Evolutionary conservation across 2,888 invertebrate genomes (phyloP), one percentile per base, ranked within the genome.

Genomic region (Pilophorus perplexus): DNA sequence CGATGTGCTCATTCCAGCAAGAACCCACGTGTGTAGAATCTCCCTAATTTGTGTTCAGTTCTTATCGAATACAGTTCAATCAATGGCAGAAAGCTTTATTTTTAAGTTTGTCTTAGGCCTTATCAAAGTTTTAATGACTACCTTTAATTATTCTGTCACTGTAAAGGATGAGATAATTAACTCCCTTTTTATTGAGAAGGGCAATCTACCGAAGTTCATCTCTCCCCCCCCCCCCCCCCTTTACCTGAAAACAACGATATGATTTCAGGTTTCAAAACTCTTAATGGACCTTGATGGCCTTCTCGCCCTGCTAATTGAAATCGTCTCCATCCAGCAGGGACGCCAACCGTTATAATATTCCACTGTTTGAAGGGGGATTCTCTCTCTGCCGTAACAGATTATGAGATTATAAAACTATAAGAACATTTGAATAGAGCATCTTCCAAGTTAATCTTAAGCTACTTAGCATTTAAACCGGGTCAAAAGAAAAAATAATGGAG

Each of bases 371-470:
- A n/a, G 12, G 25, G 46, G 23, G 23, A 46, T 12, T 22, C 46
- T 20, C 23, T 38, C n/a, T n/a, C n/a, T n/a, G n/a, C n/a, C n/a
- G n/a, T n/a, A 46, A 23, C 22, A 46, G 46, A 46, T 46, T 22
- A 46, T 23, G 46, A 46, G 46, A 22, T 46, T 46, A 46, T 46
- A 46, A 46, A 46, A 46, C 46, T 46, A 46, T 46, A 46, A 46
- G 46, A 46, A 46, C 46, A 46, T 46, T 46, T 46, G 46, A 46
- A 46, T 46, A 23, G 46, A 22, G 46, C 22, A 46, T 46, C 46
- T 46, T 23, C 46, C 12, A 23, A 46, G 46, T 14, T 46, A 46
- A 46, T 46, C 46, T 46, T 46, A 46, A 46, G 46, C 46, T 46
- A 25, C 46, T 46, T 46, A 46, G 46, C 46, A 46, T 46, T 46